These are phyloP conservation scores for Atherix ibis DNA, from an alignment of 2,888 invertebrate species.

Conservation along the genomic window DNA sequence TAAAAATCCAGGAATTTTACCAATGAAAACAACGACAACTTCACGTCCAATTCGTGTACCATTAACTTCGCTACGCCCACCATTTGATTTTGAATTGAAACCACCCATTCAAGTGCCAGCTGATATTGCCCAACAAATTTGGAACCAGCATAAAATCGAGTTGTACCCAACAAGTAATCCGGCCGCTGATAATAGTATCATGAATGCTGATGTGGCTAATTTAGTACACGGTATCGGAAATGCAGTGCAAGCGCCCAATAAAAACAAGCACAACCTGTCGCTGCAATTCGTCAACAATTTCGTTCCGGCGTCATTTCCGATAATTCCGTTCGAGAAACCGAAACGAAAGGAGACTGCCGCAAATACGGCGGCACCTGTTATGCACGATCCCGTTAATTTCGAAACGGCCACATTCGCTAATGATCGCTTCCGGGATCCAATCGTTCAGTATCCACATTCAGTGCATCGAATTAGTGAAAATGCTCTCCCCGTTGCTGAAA, in stretches of 20 bases:
- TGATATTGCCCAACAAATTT: constrained; percentile 17
- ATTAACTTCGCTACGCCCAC: background rate
- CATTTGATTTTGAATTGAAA: too few relatives aligned
- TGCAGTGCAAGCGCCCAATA: constrained; percentile 1
- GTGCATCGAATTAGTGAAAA: background rate
- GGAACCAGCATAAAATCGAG: constrained; percentile 21
- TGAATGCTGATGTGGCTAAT: constrained; percentile 8
- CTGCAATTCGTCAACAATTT: constrained; percentile 7
- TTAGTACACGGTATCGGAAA: constrained; percentile 6
- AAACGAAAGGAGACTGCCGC: background rate
- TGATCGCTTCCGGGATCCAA: constrained; percentile 9
- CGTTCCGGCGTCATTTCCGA: constrained; percentile 5
- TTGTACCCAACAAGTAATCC: constrained; percentile 17
- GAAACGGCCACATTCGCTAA: constrained; percentile 3
- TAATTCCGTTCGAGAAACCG: constrained; percentile 3
- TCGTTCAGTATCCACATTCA: constrained; percentile 1
- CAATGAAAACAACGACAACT: background rate
- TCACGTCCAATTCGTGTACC: background rate
- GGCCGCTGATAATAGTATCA: constrained; percentile 6
- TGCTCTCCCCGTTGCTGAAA: background rate
- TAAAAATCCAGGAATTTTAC: background rate
- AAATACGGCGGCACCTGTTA: too few relatives aligned
- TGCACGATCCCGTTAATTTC: constrained; percentile 2
- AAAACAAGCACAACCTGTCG: constrained; percentile 3
- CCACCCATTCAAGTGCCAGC: constrained; percentile 11